Conservation (phyloP, 2,797 vertebrate genomes). For the Hydrocynus forskahlii region DNA sequence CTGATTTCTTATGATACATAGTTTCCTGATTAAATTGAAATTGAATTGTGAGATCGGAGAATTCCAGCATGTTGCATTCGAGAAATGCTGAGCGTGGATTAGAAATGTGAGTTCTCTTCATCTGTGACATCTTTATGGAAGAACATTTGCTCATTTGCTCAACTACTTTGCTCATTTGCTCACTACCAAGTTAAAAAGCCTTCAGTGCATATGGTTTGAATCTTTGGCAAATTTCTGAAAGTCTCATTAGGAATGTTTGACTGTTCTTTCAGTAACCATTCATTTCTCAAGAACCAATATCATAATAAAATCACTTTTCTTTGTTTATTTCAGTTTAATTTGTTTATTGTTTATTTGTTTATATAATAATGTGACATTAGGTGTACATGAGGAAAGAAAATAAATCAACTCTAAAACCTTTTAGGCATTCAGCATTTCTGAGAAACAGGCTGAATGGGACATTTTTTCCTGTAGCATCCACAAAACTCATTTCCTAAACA, state of each 20-base stretch:
- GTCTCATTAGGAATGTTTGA: background rate
- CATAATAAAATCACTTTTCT: background rate
- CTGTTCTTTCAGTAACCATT: too few species aligned
- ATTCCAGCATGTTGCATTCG: background rate
- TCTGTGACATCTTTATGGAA: background rate
- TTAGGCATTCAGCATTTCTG: background rate
- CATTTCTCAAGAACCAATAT: too few species aligned
- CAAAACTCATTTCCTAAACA: background rate
- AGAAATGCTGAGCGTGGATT: background rate
- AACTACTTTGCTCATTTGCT: too few species aligned
- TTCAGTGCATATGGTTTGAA: background rate
- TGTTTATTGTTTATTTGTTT: background rate
- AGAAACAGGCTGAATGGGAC: background rate
- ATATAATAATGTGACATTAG: too few species aligned
- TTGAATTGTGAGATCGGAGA: background rate
- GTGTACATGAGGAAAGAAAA: too few species aligned
- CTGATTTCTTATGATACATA: too few species aligned
- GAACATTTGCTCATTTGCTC: background rate
- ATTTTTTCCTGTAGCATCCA: background rate
- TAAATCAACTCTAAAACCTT: too few species aligned
- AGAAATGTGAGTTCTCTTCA: background rate
- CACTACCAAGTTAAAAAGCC: background rate
- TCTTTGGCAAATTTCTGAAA: background rate
- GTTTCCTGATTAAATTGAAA: background rate
- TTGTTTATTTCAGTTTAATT: background rate